Conservation (phyloP, 2,797 vertebrate species). For the Falco concolor region DNA sequence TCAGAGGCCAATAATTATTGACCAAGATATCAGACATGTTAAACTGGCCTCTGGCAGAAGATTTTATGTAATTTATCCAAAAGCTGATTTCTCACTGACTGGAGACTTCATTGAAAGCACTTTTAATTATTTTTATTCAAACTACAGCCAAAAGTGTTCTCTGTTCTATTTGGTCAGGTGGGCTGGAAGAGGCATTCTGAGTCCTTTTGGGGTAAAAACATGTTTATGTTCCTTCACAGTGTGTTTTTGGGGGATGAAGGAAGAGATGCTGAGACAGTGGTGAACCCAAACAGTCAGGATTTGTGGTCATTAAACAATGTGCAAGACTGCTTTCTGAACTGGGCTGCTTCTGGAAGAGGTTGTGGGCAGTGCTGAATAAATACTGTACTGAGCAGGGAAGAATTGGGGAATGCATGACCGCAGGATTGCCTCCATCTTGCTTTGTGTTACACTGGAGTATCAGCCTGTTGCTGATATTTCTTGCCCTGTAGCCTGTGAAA, state of each 20-base stretch:
- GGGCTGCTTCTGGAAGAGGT: not conserved
- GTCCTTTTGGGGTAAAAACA: not conserved
- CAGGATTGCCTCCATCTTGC: not conserved
- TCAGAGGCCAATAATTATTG: not conserved
- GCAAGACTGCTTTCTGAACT: not conserved
- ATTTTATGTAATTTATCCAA: not conserved
- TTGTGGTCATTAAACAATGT: not conserved
- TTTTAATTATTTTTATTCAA: not conserved
- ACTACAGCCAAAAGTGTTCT: not conserved
- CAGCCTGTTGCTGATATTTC: not conserved
- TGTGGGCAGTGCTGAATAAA: not conserved
- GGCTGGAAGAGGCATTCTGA: not conserved
- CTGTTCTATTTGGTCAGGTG: not conserved
- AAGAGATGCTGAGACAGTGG: not conserved
- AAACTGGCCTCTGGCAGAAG: too few relatives aligned
- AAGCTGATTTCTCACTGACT: not conserved
- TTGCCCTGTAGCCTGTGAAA: not conserved
- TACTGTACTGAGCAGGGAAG: not conserved
- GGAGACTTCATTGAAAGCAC: not conserved
- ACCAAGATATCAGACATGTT: rapidly evolving
- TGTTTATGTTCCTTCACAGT: not conserved
- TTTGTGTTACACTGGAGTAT: not conserved
- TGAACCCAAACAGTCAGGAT: not conserved
- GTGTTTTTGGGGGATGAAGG: not conserved
- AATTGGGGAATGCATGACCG: rapidly evolving